Percentiles rank a stretch among this genome's conserved stretches.
Conservation (phyloP, 2,888 invertebrate species). For the Plemyria rubiginata region DNA sequence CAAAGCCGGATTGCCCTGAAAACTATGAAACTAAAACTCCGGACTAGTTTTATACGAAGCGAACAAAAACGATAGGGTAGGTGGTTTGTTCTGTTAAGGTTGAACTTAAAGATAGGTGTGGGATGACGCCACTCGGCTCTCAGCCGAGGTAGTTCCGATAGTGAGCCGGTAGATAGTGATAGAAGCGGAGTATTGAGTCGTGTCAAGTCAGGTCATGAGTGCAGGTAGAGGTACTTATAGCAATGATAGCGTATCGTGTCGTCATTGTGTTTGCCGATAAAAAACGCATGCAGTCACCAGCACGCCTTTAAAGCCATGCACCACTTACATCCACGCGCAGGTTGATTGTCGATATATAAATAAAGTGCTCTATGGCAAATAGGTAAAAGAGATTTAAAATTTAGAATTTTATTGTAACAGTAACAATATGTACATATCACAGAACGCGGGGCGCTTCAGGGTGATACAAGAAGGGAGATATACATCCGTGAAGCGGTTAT, state of each 20-base stretch:
- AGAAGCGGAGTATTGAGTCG: conserved; percentile 53
- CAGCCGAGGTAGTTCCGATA: conserved; percentile 37
- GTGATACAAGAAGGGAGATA: conserved; percentile 58
- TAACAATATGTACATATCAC: conserved; percentile 84
- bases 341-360: conserved; percentile 59
- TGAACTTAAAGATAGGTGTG: conserved; percentile 44
- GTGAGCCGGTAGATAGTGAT: conserved; percentile 51
- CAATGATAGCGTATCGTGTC: conserved; percentile 40
- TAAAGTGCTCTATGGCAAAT: conserved; percentile 66
- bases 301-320: conserved; percentile 81
- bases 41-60: conserved; percentile 55
- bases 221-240: conserved; percentile 53
- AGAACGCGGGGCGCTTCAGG: conserved; percentile 85
- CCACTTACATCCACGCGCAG: conserved; percentile 74
- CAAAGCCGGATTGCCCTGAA: conserved; percentile 51
- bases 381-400: conserved; percentile 66
- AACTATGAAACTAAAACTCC: conserved; percentile 46
- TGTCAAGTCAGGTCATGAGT: conserved; percentile 53
- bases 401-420: conserved; percentile 82
- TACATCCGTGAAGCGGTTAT: conserved; percentile 67
- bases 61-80: conserved; percentile 52
- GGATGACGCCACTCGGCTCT: conserved; percentile 52
- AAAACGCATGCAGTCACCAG: conserved; percentile 75
- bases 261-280: conserved; percentile 57
- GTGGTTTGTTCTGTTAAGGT: conserved; percentile 46